phyloP scores from a whole-genome alignment of 2,797 vertebrate genomes.

The Channallabes apus region DNA sequence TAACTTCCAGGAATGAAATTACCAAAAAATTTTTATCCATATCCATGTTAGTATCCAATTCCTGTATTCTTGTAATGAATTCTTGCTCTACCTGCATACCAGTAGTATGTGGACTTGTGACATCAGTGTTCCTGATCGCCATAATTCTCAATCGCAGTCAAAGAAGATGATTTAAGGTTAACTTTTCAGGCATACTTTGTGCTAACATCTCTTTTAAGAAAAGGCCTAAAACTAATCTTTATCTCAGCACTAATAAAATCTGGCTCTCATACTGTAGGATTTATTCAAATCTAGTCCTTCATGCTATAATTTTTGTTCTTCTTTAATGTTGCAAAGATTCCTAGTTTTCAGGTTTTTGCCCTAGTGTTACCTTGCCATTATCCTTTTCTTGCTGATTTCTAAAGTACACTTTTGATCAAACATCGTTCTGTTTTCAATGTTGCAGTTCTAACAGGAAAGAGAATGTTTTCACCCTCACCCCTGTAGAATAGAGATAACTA shows the following conservation, averaged over 20 bases:
- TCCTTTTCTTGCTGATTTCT: neutral
- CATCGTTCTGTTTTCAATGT: no score
- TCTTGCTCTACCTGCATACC: neutral
- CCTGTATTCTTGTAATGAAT: neutral
- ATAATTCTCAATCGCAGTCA: neutral
- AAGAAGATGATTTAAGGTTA: no score
- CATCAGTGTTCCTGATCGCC: neutral
- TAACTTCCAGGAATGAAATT: neutral
- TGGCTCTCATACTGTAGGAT: neutral
- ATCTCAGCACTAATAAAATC: neutral
- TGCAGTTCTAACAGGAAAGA: no score
- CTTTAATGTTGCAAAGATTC: no score
- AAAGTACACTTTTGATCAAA: no score
- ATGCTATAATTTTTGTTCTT: neutral
- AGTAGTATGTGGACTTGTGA: neutral
- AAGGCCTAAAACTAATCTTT: no score
- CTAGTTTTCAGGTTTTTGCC: no score
- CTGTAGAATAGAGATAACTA: neutral
- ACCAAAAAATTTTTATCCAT: neutral
- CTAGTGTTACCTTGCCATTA: neutral
- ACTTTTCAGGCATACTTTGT: no score
- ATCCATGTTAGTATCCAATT: neutral
- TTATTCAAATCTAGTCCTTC: neutral
- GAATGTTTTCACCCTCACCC: neutral
- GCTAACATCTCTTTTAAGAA: no score